These are phyloP conservation scores for Argya squamiceps DNA, from an alignment of 2,797 vertebrate genomes.

Conservation along the genomic window DNA sequence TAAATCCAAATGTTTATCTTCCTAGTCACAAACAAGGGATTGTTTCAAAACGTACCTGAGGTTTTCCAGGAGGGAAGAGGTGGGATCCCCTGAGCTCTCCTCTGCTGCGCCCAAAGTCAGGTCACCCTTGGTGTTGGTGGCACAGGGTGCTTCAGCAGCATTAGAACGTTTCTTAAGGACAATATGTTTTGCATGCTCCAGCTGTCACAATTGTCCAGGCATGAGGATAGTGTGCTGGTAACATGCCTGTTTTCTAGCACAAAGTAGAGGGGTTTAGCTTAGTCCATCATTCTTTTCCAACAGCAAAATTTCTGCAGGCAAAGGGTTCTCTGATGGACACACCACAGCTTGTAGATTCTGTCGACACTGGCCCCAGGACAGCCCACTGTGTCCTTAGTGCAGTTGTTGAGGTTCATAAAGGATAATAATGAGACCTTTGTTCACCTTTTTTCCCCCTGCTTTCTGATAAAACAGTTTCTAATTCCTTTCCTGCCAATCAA, in stretches of 20 bases:
- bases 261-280: background rate
- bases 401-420: background rate
- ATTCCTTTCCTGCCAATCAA: background rate
- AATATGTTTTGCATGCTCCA: background rate
- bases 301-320: background rate
- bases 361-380: background rate
- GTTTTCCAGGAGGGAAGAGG: background rate
- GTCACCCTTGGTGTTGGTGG: background rate
- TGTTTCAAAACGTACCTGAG: background rate
- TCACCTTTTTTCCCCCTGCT: background rate
- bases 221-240: background rate
- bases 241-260: background rate
- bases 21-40: background rate
- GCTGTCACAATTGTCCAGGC: background rate
- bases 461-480: background rate
- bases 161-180: background rate
- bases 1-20: background rate
- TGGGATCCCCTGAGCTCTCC: background rate
- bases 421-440: background rate
- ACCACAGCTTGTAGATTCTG: background rate
- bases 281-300: background rate
- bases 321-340: background rate
- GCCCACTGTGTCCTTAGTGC: background rate
- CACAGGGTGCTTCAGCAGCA: accelerated
- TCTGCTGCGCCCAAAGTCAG: background rate